A percentile compares a stretch with the other conserved stretches of the same genome.
phyloP scores from a whole-genome alignment of 2,113 vertebrate genomes.

The Sardina pilchardus region DNA sequence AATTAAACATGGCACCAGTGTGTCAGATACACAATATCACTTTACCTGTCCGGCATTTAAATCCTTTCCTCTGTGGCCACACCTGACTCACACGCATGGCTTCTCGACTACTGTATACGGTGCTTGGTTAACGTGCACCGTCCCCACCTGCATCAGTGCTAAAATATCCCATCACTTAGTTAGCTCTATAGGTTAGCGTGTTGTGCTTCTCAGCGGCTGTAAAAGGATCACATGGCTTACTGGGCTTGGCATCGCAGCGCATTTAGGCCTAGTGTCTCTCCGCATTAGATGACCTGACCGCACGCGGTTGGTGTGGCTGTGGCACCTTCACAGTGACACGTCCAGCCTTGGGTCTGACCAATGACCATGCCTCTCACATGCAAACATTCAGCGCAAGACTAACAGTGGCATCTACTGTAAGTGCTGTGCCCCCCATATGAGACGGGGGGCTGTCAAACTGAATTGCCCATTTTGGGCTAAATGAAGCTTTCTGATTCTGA shows the following conservation, averaged over 20 bases:
- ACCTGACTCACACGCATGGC: neutral
- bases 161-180: neutral
- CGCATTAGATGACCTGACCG: neutral
- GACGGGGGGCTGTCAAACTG: no score
- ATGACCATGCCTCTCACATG: no score
- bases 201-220: neutral
- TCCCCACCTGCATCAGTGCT: neutral
- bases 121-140: neutral
- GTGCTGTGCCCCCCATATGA: neutral
- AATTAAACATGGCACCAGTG: neutral
- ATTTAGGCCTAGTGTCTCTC: neutral
- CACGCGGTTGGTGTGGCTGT: neutral
- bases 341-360: no score
- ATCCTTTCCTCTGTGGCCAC: neutral
- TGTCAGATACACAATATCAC: conserved; percentile 1
- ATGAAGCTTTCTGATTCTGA: no score
- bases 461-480: no score
- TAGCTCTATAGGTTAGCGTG: neutral
- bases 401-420: neutral
- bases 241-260: neutral
- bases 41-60: neutral
- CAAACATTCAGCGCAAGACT: no score
- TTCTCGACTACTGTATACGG: neutral
- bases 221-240: neutral
- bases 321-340: neutral